These are phyloP conservation scores for Eupithecia tripunctaria DNA, from an alignment of 2,888 invertebrate species.

Conservation along the genomic window DNA sequence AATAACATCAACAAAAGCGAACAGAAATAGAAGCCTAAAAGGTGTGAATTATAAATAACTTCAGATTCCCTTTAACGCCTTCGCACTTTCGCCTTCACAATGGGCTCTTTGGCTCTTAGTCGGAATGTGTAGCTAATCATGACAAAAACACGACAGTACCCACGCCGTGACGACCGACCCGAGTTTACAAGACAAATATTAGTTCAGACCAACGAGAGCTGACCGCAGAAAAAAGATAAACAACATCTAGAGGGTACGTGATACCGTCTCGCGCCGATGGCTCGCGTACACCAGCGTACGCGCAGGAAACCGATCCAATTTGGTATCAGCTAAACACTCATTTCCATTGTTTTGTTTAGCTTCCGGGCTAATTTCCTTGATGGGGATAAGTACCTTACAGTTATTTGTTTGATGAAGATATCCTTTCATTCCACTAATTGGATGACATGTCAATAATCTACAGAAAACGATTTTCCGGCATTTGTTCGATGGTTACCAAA, in stretches of 20 bases:
- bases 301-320: constrained; percentile 62
- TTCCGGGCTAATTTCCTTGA: constrained; percentile 58
- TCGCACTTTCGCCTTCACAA: constrained; percentile 42
- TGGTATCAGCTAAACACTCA: constrained; percentile 51
- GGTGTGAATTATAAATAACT: constrained; percentile 39
- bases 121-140: constrained; percentile 52
- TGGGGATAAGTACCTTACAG: constrained; percentile 25
- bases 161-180: constrained; percentile 21
- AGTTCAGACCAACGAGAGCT: constrained; percentile 65
- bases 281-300: constrained; percentile 49
- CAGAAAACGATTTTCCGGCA: constrained; percentile 8
- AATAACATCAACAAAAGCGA: background rate
- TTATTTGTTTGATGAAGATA: constrained; percentile 35
- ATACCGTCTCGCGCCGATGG: constrained; percentile 57
- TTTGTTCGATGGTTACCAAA: background rate
- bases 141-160: constrained; percentile 49
- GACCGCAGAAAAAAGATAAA: constrained; percentile 39
- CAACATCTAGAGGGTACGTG: constrained; percentile 49
- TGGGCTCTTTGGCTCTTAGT: constrained; percentile 38
- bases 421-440: constrained; percentile 11
- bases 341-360: constrained; percentile 49
- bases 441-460: background rate
- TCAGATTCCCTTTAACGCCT: constrained; percentile 38
- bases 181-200: constrained; percentile 67
- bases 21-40: constrained; percentile 23